Conservation (phyloP, 2,888 invertebrate genomes). For the Dicycla oo region DNA sequence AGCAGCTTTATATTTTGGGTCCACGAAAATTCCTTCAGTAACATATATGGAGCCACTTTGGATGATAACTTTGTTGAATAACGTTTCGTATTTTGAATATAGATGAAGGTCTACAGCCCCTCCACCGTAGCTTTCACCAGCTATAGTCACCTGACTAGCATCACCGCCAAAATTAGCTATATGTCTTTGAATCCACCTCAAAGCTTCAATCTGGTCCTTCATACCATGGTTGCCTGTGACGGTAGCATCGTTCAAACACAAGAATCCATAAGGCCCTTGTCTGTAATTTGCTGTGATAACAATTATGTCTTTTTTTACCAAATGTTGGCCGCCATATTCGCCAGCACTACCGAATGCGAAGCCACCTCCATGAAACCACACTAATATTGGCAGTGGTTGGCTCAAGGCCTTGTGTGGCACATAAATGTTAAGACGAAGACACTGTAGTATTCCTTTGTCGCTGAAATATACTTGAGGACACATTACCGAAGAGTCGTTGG, state of each 20-base stretch:
- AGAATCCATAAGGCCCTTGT: conserved; percentile 81
- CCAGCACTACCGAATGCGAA: conserved; percentile 76
- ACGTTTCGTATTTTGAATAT: conserved; percentile 69
- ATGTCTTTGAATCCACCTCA: conserved; percentile 79
- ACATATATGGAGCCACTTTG: conserved; percentile 75
- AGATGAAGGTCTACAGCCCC: conserved; percentile 78
- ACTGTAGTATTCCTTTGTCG: conserved; percentile 69
- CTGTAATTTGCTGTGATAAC: conserved; percentile 78
- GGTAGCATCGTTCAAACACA: conserved; percentile 75
- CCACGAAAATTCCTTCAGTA: conserved; percentile 69
- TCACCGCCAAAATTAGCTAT: conserved; percentile 80
- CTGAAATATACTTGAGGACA: conserved; percentile 72
- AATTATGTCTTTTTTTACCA: conserved; percentile 73
- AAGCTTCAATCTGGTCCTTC: conserved; percentile 78
- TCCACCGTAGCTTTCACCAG: conserved; percentile 81
- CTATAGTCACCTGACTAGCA: conserved; percentile 73
- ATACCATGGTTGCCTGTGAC: conserved; percentile 78
- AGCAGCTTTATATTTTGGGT: conserved; percentile 70
- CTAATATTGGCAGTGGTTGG: conserved; percentile 74
- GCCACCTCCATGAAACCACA: conserved; percentile 84
- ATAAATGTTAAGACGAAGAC: conserved; percentile 72
- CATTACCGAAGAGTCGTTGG: conserved; percentile 70
- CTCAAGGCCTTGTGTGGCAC: conserved; percentile 65
- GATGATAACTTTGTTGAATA: conserved; percentile 76
- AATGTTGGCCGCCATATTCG: conserved; percentile 74